Evolutionary conservation across 2,888 invertebrate species (phyloP).

Genomic region (Protonemura montana): DNA sequence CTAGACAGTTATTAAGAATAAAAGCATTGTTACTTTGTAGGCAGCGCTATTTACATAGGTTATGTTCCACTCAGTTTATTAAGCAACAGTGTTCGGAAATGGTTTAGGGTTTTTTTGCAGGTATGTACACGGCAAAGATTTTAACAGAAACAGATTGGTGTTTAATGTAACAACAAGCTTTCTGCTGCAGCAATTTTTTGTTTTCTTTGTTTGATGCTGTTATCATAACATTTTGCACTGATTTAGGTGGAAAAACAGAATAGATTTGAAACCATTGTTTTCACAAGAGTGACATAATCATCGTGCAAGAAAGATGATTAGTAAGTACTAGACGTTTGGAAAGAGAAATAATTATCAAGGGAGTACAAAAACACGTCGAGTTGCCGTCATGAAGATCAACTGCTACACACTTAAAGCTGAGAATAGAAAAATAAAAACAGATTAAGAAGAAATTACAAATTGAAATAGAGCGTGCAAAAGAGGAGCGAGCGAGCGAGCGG

Average conservation of each 20-base stretch:
- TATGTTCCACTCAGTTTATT: neutral
- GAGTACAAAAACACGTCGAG: neutral
- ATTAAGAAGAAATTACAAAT: neutral
- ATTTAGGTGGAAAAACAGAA: neutral
- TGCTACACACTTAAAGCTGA: constrained; percentile 15
- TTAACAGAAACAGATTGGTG: neutral
- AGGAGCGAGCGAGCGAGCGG: neutral
- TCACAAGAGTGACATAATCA: neutral
- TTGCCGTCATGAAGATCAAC: neutral
- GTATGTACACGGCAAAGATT: neutral
- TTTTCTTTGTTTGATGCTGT: neutral
- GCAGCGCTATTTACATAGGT: neutral
- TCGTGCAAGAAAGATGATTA: neutral
- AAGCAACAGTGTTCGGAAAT: neutral
- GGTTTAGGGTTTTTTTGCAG: neutral
- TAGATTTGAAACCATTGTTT: neutral
- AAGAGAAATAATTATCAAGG: neutral
- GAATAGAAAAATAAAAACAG: constrained; percentile 2
- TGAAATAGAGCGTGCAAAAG: neutral
- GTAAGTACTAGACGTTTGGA: neutral
- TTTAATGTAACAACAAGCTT: neutral
- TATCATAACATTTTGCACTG: neutral
- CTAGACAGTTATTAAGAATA: neutral
- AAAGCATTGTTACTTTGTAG: neutral
- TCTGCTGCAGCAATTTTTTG: neutral